Evolutionary conservation across 2,797 vertebrate genomes (phyloP).

Genomic region (Arrhamphus sclerolepis): DNA sequence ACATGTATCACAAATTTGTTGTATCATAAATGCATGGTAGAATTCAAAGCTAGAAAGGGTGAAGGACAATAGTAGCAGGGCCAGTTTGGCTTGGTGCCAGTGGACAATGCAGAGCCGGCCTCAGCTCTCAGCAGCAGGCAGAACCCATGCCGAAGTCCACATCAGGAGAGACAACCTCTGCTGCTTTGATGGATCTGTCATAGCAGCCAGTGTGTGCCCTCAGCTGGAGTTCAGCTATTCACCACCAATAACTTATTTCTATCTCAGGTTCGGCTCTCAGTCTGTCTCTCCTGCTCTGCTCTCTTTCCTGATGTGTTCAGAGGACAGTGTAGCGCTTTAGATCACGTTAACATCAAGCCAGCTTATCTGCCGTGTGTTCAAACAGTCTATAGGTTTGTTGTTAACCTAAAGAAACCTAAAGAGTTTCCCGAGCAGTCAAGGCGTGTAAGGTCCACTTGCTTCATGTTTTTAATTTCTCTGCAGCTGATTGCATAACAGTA

Average conservation of each 20-base stretch:
- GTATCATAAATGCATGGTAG: constrained; percentile 77
- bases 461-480: constrained; percentile 46
- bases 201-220: constrained; percentile 74
- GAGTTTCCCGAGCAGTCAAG: constrained; percentile 2
- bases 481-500: constrained; percentile 49
- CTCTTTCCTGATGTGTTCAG: constrained; percentile 20
- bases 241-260: constrained; percentile 55
- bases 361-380: background rate
- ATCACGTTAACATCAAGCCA: constrained; percentile 19
- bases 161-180: constrained; percentile 78
- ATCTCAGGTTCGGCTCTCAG: constrained; percentile 18
- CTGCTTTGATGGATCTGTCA: constrained; percentile 84
- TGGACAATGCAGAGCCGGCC: constrained; percentile 62
- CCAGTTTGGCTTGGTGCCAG: constrained; percentile 78
- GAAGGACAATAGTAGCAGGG: constrained; percentile 79
- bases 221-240: constrained; percentile 76
- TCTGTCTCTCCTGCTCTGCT: constrained; percentile 25
- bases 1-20: constrained; percentile 68
- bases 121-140: constrained; percentile 69
- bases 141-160: constrained; percentile 73
- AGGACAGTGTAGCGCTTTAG: constrained; percentile 29
- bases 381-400: constrained; percentile 13
- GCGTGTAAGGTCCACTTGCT: constrained; percentile 27
- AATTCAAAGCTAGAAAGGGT: constrained; percentile 69
- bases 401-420: background rate